Evolutionary conservation across 1,140 invertebrate genomes (phyloP).

Genomic region (Nephila pilipes): DNA sequence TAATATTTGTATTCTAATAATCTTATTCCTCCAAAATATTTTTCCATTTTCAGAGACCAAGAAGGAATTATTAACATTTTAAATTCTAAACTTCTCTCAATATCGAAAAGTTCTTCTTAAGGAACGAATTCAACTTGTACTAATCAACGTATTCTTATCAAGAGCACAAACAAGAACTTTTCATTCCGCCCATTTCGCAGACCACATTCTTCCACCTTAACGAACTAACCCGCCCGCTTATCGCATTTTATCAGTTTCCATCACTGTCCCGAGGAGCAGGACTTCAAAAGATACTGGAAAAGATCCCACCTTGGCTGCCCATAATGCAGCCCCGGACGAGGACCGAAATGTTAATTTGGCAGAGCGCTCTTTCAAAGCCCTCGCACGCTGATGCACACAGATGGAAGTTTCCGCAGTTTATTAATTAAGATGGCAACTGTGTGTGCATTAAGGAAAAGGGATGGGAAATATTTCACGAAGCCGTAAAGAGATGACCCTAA

Average conservation of each 20-base stretch:
- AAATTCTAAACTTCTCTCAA: too few species aligned
- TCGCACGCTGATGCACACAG: slow-evolving; percentile 21
- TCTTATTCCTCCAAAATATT: too few species aligned
- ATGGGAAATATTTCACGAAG: slow-evolving; percentile 53
- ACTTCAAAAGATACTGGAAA: slow-evolving; percentile 16
- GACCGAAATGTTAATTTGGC: slow-evolving; percentile 36
- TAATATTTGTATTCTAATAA: too few species aligned
- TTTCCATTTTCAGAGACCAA: too few species aligned
- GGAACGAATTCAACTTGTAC: too few species aligned
- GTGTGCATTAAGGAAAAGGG: slow-evolving; percentile 17
- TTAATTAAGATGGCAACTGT: slow-evolving; percentile 46
- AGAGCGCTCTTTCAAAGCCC: not conserved
- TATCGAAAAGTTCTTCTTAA: too few species aligned
- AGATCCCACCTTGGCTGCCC: not conserved
- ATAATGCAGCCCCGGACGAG: slow-evolving; percentile 2
- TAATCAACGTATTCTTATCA: too few species aligned
- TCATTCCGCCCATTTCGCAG: not conserved
- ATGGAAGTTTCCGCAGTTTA: slow-evolving; percentile 49
- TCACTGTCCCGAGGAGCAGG: not conserved
- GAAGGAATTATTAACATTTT: too few species aligned
- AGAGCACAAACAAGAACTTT: too few species aligned
- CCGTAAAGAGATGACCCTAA: slow-evolving; percentile 42
- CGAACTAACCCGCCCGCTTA: not conserved
- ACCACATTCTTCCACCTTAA: not conserved
- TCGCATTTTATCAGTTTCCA: not conserved